Evolutionary conservation across 2,797 vertebrate genomes (phyloP).

Genomic region (Siniperca obscura): DNA sequence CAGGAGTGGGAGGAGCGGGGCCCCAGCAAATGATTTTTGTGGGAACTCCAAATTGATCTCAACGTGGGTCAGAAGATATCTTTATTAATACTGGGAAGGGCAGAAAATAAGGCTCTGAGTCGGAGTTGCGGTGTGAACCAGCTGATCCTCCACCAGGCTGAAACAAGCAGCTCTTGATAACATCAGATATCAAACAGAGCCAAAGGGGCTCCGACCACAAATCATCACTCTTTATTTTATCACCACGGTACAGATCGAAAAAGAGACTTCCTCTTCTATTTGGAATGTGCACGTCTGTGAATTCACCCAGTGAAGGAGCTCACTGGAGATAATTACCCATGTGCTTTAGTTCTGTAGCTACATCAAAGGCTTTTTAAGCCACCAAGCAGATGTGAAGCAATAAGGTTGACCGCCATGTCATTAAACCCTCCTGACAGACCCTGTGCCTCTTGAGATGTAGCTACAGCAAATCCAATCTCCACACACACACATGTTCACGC

Average conservation of each 20-base stretch:
- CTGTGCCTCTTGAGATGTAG: constrained; percentile 55
- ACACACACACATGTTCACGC: constrained; percentile 17
- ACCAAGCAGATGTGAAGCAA: constrained; percentile 69
- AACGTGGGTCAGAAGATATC: background rate
- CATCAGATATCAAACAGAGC: constrained; percentile 54
- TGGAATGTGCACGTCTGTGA: constrained; percentile 43
- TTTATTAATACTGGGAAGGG: constrained; percentile 19
- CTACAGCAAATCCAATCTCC: constrained; percentile 42
- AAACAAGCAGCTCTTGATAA: constrained; percentile 46
- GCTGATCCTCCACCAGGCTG: constrained; percentile 36
- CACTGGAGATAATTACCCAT: constrained; percentile 65
- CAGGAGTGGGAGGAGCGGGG: background rate
- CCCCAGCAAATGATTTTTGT: background rate
- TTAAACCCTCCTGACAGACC: constrained; percentile 73
- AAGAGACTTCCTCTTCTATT: constrained; percentile 33
- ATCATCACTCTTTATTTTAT: constrained; percentile 47
- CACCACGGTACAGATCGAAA: constrained; percentile 14
- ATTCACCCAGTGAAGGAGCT: constrained; percentile 48
- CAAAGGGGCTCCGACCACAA: constrained; percentile 39
- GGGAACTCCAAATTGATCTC: constrained; percentile 5
- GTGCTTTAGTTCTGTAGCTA: constrained; percentile 55
- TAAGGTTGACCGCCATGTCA: constrained; percentile 74
- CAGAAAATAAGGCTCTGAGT: constrained; percentile 5
- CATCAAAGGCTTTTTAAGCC: constrained; percentile 67
- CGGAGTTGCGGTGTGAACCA: constrained; percentile 34